Evolutionary conservation across 2,888 invertebrate genomes (phyloP).

Genomic region (Chrysomela aeneicollis): DNA sequence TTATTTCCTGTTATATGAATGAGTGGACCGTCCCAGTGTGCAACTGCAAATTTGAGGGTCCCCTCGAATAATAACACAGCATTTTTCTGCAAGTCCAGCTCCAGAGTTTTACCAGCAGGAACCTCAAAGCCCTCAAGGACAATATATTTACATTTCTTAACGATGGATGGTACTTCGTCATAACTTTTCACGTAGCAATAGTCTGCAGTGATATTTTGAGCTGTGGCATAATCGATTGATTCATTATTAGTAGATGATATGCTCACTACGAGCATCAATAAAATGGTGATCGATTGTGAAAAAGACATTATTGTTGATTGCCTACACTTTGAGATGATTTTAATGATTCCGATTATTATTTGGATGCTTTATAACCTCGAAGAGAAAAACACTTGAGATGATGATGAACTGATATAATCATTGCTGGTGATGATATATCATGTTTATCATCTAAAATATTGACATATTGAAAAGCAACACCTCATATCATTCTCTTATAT

Average conservation of each 20-base stretch:
- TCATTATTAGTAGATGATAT: not conserved
- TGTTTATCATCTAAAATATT: too few species aligned
- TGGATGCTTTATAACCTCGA: too few species aligned
- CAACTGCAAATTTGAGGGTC: slow-evolving; percentile 16
- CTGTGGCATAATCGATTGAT: not conserved
- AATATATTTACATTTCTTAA: slow-evolving; percentile 6
- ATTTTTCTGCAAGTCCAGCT: slow-evolving; percentile 7
- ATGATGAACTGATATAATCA: too few species aligned
- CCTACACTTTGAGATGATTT: too few species aligned
- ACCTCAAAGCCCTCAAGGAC: slow-evolving; percentile 9
- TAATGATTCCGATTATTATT: too few species aligned
- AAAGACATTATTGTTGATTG: too few species aligned
- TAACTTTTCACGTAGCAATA: not conserved
- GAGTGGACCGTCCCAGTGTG: slow-evolving; percentile 24
- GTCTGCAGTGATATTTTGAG: not conserved
- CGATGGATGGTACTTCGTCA: slow-evolving; percentile 6
- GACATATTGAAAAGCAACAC: too few species aligned
- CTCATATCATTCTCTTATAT: too few species aligned
- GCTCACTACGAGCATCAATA: not conserved
- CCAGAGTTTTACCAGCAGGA: slow-evolving; percentile 20
- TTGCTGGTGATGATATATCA: too few species aligned
- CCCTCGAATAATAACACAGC: slow-evolving; percentile 6
- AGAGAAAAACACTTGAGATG: too few species aligned
- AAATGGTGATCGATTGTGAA: too few species aligned
- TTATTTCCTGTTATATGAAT: not conserved